Conservation (phyloP, 2,797 vertebrate species). For the Paguma larvata region DNA sequence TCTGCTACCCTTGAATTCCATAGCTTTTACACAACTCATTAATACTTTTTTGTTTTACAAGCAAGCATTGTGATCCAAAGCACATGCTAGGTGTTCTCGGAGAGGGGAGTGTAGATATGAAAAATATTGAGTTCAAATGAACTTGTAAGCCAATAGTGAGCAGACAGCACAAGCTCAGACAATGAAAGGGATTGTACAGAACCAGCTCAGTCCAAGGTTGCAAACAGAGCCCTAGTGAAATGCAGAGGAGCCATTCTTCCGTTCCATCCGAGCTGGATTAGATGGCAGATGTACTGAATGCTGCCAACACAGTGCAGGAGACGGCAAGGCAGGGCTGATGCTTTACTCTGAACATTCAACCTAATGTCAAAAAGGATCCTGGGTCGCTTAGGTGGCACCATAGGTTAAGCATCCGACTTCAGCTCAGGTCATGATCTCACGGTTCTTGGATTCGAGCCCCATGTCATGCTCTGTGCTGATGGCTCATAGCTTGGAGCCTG, state of each 20-base stretch:
- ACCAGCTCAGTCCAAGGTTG: not conserved
- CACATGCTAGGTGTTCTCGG: not conserved
- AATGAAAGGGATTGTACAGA: not conserved
- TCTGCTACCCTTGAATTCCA: not conserved
- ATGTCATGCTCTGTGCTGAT: too few species aligned
- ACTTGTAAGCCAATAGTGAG: not conserved
- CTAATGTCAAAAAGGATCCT: not conserved
- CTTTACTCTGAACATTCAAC: not conserved
- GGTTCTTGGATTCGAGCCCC: too few species aligned
- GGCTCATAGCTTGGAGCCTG: too few species aligned
- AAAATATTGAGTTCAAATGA: not conserved
- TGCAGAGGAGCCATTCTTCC: not conserved
- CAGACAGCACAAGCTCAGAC: not conserved
- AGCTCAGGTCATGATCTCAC: too few species aligned
- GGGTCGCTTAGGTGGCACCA: too few species aligned
- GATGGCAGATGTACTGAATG: not conserved
- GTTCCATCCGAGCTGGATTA: too few species aligned
- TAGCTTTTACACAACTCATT: not conserved
- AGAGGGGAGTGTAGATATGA: not conserved
- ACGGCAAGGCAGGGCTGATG: not conserved
- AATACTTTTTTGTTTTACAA: conserved; percentile 10
- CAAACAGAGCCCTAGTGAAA: not conserved
- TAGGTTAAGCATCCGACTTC: too few species aligned
- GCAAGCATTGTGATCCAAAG: not conserved
- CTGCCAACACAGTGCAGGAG: not conserved